phyloP scores from a whole-genome alignment of 2,888 invertebrate species.

The Ormyrus thymus region DNA sequence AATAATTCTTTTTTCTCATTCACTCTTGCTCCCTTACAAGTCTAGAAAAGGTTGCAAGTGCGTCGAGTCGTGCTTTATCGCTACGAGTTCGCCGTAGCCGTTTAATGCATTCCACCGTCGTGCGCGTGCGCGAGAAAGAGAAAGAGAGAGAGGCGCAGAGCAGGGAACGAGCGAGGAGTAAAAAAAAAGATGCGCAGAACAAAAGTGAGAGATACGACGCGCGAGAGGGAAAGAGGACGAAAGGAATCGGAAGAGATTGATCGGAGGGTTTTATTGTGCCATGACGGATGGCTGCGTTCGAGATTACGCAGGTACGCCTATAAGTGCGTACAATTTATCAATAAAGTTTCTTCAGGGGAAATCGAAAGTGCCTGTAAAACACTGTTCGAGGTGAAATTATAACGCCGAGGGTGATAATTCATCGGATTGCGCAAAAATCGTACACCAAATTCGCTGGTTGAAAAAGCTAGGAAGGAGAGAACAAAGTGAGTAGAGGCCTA shows the following conservation, averaged over 20 bases:
- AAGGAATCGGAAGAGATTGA: slow-evolving; percentile 14
- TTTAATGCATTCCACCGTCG: slow-evolving; percentile 23
- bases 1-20: slow-evolving; percentile 21
- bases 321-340: slow-evolving; percentile 29
- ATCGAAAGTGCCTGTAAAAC: slow-evolving; percentile 19
- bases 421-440: no score
- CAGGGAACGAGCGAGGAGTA: neutral
- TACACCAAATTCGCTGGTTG: no score
- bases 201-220: slow-evolving; percentile 16
- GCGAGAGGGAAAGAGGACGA: neutral
- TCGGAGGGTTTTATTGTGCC: slow-evolving; percentile 21
- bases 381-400: slow-evolving; percentile 14
- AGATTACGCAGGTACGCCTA: slow-evolving; percentile 5
- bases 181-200: neutral
- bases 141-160: neutral
- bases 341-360: slow-evolving; percentile 25
- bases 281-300: slow-evolving; percentile 24
- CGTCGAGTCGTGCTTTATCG: slow-evolving; percentile 45
- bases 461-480: no score
- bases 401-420: slow-evolving; percentile 6
- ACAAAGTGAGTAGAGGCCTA: no score
- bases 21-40: neutral
- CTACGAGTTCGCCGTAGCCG: slow-evolving; percentile 13
- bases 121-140: neutral
- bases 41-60: slow-evolving; percentile 26